Evolutionary conservation across 2,113 vertebrate species (phyloP).

Genomic region (Dolichotis patagonum): DNA sequence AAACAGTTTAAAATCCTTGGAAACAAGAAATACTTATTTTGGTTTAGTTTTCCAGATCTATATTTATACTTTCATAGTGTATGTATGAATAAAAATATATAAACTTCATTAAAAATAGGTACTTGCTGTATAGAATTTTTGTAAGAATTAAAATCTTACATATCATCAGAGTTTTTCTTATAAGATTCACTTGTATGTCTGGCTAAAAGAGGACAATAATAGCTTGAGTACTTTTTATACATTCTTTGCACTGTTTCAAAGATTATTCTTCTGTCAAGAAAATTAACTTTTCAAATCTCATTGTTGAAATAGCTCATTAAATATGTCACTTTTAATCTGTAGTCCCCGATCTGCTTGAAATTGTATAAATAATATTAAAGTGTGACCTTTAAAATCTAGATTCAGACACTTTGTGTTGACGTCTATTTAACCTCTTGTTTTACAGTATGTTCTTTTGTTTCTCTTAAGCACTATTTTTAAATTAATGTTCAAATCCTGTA

Average conservation of each 20-base stretch:
- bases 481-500: not conserved
- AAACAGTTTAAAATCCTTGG: not conserved
- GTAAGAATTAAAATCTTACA: not conserved
- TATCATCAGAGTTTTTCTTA: not conserved
- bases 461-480: not conserved
- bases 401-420: not conserved
- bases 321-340: not conserved
- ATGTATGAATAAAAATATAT: not conserved
- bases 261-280: conserved; percentile 27
- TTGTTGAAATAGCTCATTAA: not conserved
- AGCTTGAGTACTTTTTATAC: not conserved
- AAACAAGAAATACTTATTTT: not conserved
- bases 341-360: not conserved
- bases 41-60: not conserved
- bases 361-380: conserved; percentile 26
- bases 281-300: conserved; percentile 18
- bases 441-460: not conserved
- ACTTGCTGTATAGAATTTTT: not conserved
- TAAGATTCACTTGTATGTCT: not conserved
- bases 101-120: not conserved
- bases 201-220: not conserved
- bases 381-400: not conserved
- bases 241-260: conserved; percentile 7
- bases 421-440: conserved; percentile 17
- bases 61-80: not conserved